Evolutionary conservation across 2,113 vertebrate genomes (phyloP).

Genomic region (Heterocephalus glaber): DNA sequence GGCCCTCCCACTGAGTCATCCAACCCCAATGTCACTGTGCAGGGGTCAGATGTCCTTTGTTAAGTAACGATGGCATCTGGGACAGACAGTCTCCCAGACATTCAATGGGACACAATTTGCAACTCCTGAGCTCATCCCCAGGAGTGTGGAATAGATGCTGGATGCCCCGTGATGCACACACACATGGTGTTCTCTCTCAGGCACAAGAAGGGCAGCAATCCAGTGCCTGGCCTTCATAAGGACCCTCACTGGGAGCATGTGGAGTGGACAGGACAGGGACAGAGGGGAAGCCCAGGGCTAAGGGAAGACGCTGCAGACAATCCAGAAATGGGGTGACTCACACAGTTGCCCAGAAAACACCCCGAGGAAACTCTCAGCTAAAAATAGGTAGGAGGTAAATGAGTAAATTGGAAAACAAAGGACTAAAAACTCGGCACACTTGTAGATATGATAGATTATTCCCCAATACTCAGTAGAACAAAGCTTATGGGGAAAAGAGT

Average conservation of each 20-base stretch:
- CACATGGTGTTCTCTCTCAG: not conserved
- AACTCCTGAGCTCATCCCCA: not conserved
- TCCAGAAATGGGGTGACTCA: not conserved
- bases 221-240: accelerated
- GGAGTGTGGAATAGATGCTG: not conserved
- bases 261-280: accelerated
- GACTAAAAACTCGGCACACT: no score
- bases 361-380: accelerated
- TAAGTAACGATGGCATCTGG: accelerated
- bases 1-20: no score
- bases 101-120: no score
- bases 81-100: not conserved
- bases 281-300: accelerated
- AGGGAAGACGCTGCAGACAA: accelerated
- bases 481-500: accelerated
- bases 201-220: no score
- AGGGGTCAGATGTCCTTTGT: no score
- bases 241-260: accelerated
- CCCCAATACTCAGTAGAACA: not conserved
- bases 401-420: not conserved
- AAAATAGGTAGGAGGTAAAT: not conserved
- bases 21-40: accelerated
- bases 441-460: accelerated
- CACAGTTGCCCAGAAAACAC: accelerated
- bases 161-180: accelerated